Percentiles rank a stretch among this genome's conserved stretches.
phyloP scores from a whole-genome alignment of 2,888 invertebrate species.

The Oxyteleia sp. region DNA sequence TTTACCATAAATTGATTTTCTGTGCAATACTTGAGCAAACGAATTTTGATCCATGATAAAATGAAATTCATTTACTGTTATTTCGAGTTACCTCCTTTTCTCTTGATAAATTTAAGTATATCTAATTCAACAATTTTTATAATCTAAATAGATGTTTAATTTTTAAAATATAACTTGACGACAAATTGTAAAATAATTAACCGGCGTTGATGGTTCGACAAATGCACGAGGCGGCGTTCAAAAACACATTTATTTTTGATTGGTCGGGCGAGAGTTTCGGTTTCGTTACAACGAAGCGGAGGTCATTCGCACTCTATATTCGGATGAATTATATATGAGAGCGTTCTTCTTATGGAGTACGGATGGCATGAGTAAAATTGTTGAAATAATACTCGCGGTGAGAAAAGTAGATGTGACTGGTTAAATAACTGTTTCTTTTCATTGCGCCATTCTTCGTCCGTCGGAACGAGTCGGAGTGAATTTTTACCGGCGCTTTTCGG shows the following conservation, averaged over 20 bases:
- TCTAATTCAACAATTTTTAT: too few species aligned
- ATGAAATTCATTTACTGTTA: too few species aligned
- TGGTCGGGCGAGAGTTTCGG: constrained; percentile 38
- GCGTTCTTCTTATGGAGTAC: constrained; percentile 25
- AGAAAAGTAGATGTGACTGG: constrained; percentile 59
- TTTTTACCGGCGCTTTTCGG: constrained; percentile 78
- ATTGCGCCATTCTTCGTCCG: constrained; percentile 54
- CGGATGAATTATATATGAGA: constrained; percentile 51
- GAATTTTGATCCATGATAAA: too few species aligned
- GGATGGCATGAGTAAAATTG: too few species aligned
- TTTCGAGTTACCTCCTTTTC: too few species aligned
- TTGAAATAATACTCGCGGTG: constrained; percentile 32
- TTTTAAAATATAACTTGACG: too few species aligned
- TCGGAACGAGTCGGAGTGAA: constrained; percentile 51
- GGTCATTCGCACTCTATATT: constrained; percentile 57
- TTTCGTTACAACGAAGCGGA: constrained; percentile 40
- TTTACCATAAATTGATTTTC: too few species aligned
- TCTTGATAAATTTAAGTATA: too few species aligned
- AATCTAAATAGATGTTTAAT: too few species aligned
- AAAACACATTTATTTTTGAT: constrained; percentile 4
- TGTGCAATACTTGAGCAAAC: too few species aligned
- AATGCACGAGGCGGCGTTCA: not conserved
- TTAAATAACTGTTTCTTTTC: constrained; percentile 56
- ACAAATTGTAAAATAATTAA: too few species aligned
- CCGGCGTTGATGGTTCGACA: not conserved